phyloP scores from a whole-genome alignment of 2,888 invertebrate species.

The Melanophora roralis region DNA sequence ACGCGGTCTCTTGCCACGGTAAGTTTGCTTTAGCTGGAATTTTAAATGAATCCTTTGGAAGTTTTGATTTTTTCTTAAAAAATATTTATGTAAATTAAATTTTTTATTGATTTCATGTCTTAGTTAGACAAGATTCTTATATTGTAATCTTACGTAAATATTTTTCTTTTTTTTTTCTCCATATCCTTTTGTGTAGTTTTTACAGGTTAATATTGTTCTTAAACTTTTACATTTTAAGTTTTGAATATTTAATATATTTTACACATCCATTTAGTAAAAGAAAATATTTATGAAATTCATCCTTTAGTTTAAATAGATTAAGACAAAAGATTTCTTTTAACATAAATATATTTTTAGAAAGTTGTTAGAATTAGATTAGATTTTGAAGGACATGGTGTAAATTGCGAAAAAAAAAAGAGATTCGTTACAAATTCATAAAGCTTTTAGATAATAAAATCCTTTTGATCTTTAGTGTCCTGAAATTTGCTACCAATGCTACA shows the following conservation, averaged over 20 bases:
- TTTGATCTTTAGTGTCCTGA: no score
- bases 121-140: conserved; percentile 8
- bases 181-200: conserved; percentile 69
- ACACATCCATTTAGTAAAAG: no score
- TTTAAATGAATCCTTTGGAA: not conserved
- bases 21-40: conserved; percentile 58
- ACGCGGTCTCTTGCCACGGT: conserved; percentile 84
- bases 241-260: conserved; percentile 1
- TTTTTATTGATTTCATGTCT: not conserved
- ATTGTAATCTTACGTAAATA: conserved; percentile 49
- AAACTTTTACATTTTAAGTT: not conserved
- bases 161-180: conserved; percentile 59
- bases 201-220: conserved; percentile 69
- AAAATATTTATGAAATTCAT: not conserved
- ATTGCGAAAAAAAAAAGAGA: no score
- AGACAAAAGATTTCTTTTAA: no score
- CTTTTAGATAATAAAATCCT: no score
- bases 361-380: not conserved
- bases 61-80: not conserved
- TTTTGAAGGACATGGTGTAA: not conserved
- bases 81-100: conserved; percentile 5
- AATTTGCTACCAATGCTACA: no score
- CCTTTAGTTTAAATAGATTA: not conserved
- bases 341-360: not conserved
- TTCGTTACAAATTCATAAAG: no score